Conservation (phyloP, 2,797 vertebrate species). For the Pipistrellus kuhlii region DNA sequence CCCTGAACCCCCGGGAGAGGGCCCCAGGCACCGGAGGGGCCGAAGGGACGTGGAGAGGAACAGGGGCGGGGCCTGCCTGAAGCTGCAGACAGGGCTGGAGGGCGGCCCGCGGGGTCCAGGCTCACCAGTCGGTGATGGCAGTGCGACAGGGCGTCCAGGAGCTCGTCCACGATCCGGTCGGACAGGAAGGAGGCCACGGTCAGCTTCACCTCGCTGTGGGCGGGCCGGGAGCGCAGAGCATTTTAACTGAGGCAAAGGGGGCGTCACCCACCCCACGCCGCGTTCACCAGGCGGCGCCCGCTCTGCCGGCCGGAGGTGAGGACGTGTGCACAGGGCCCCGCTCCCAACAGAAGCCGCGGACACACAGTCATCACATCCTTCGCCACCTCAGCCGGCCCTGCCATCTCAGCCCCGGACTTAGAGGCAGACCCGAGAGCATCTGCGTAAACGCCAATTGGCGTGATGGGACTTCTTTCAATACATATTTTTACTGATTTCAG, state of each 20-base stretch:
- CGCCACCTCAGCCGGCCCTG: slow-evolving; percentile 76
- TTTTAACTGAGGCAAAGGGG: slow-evolving; percentile 56
- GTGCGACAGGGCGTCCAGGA: slow-evolving; percentile 94
- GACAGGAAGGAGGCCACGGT: slow-evolving; percentile 97
- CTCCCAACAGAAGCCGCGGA: slow-evolving; percentile 62
- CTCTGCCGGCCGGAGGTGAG: too few species aligned
- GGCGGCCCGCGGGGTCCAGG: background rate
- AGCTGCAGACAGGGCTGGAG: background rate
- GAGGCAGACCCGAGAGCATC: slow-evolving; percentile 79
- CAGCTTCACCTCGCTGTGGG: slow-evolving; percentile 95
- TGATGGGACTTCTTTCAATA: background rate
- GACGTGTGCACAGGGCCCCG: too few species aligned
- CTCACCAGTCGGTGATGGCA: slow-evolving; percentile 96
- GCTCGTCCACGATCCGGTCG: slow-evolving; percentile 97
- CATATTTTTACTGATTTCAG: too few species aligned
- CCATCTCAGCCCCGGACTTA: slow-evolving; percentile 56
- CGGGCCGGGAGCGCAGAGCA: slow-evolving; percentile 67
- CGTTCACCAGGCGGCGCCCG: too few species aligned
- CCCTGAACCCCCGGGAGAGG: background rate
- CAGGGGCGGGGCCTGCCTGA: background rate
- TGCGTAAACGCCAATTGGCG: slow-evolving; percentile 63
- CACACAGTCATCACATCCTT: slow-evolving; percentile 75
- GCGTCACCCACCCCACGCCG: background rate
- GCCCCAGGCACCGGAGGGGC: background rate
- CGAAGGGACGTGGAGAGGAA: background rate